phyloP scores from a whole-genome alignment of 2,888 invertebrate genomes.

The Cabera pusaria region DNA sequence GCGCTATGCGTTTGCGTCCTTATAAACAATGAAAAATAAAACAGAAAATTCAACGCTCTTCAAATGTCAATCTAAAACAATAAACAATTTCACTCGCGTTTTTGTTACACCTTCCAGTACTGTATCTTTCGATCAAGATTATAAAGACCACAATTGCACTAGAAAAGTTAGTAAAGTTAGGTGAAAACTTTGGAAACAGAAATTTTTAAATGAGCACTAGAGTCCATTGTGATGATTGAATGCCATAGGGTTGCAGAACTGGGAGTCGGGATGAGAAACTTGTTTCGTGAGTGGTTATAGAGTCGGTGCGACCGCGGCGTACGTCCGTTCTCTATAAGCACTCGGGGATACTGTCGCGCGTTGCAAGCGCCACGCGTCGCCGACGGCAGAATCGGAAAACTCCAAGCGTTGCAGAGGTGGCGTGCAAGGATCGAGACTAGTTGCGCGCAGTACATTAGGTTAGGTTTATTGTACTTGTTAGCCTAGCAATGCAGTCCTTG shows the following conservation, averaged over 20 bases:
- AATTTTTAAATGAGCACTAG: slow-evolving; percentile 44
- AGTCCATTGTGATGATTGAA: slow-evolving; percentile 60
- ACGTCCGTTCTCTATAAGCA: slow-evolving; percentile 61
- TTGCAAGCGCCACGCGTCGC: slow-evolving; percentile 56
- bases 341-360: slow-evolving; percentile 64
- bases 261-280: slow-evolving; percentile 57
- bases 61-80: slow-evolving; percentile 63
- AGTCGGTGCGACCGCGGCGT: slow-evolving; percentile 40
- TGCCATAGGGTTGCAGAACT: slow-evolving; percentile 32
- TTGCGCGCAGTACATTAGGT: slow-evolving; percentile 47
- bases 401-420: slow-evolving; percentile 45
- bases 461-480: too few species aligned
- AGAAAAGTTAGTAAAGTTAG: slow-evolving; percentile 51
- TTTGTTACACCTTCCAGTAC: slow-evolving; percentile 63
- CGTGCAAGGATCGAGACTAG: slow-evolving; percentile 58
- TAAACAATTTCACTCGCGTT: slow-evolving; percentile 72
- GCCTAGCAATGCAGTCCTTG: slow-evolving; percentile 34
- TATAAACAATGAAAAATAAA: slow-evolving; percentile 62
- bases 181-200: slow-evolving; percentile 48
- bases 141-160: slow-evolving; percentile 66
- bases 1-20: slow-evolving; percentile 59
- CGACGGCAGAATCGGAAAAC: slow-evolving; percentile 58
- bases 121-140: slow-evolving; percentile 64
- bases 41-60: slow-evolving; percentile 58
- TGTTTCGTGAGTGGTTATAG: slow-evolving; percentile 62